These are phyloP conservation scores for Phrixothrix hirtus DNA, from an alignment of 2,888 invertebrate species.

Conservation along the genomic window DNA sequence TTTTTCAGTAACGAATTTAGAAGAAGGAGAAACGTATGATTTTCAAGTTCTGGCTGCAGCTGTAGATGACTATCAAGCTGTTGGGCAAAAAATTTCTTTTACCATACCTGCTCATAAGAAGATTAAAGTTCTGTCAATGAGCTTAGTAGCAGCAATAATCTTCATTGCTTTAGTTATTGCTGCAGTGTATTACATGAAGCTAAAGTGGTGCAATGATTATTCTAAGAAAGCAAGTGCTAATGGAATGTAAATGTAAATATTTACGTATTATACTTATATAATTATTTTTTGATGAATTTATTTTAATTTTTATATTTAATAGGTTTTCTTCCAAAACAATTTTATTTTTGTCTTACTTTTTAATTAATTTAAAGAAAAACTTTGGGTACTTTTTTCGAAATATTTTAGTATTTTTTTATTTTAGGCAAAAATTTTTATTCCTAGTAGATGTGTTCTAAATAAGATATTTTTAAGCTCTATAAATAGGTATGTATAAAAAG, in stretches of 20 bases:
- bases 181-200: slow-evolving; percentile 63
- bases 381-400: too few relatives aligned
- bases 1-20: slow-evolving; percentile 66
- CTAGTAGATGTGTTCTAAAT: too few relatives aligned
- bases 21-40: slow-evolving; percentile 73
- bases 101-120: slow-evolving; percentile 72
- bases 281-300: too few relatives aligned
- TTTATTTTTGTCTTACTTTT: too few relatives aligned
- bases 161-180: slow-evolving; percentile 68
- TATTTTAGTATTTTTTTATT: too few relatives aligned
- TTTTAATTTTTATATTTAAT: too few relatives aligned
- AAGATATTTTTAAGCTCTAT: too few relatives aligned
- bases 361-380: too few relatives aligned
- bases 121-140: slow-evolving; percentile 71
- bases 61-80: slow-evolving; percentile 63
- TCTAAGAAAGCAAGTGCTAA: slow-evolving; percentile 12
- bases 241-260: slow-evolving; percentile 7
- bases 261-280: too few relatives aligned
- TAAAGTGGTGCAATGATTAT: slow-evolving; percentile 49
- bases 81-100: slow-evolving; percentile 65
- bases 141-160: slow-evolving; percentile 70
- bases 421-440: too few relatives aligned
- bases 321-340: too few relatives aligned
- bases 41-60: slow-evolving; percentile 74
- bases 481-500: too few relatives aligned